Conservation (phyloP, 2,888 invertebrate genomes). For the Taphrorychus bicolor region DNA sequence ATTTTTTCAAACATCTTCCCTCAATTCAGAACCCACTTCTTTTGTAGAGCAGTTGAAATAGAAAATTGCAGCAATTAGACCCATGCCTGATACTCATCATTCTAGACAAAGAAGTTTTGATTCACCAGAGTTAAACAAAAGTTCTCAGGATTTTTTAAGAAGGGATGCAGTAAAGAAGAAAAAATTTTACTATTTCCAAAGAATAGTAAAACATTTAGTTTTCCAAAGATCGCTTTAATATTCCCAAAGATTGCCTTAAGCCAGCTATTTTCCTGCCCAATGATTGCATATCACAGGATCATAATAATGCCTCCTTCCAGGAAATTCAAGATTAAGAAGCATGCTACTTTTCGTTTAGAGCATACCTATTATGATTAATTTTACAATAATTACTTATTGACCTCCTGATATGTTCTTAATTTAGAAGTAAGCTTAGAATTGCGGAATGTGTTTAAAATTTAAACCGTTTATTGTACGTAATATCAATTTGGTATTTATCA, state of each 20-base stretch:
- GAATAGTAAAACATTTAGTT: neutral
- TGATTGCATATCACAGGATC: neutral
- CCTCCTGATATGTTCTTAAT: too few species aligned
- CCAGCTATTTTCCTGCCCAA: neutral
- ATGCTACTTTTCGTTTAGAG: too few species aligned
- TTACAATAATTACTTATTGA: too few species aligned
- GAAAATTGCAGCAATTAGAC: conserved; percentile 11
- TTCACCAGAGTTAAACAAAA: neutral
- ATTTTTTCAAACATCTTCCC: conserved; percentile 1
- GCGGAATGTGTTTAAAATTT: too few species aligned
- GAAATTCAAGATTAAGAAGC: too few species aligned
- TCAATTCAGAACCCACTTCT: neutral
- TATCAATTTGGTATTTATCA: too few species aligned
- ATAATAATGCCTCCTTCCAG: too few species aligned
- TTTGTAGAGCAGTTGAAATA: neutral
- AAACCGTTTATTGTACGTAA: too few species aligned
- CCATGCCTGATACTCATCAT: conserved; percentile 1
- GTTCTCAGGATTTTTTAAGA: conserved; percentile 6
- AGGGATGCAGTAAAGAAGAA: conserved; percentile 1
- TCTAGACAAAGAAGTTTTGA: neutral
- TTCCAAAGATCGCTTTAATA: neutral
- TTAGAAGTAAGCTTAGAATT: too few species aligned
- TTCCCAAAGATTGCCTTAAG: conserved; percentile 4
- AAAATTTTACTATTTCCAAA: neutral
- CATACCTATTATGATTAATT: too few species aligned